Conservation (phyloP, 2,797 vertebrate species). For the Gouania willdenowi region DNA sequence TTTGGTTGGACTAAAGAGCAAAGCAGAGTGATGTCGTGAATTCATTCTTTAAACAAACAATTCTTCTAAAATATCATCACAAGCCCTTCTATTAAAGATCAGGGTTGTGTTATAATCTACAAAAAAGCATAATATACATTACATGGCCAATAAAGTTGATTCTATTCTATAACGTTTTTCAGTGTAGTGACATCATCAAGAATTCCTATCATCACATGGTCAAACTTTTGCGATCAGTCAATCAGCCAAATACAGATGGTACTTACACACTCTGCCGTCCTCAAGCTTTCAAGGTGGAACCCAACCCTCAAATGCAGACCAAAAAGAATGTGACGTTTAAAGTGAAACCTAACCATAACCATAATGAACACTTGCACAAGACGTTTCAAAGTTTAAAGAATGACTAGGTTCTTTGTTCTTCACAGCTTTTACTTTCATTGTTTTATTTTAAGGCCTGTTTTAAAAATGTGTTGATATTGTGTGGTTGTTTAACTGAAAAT, state of each 20-base stretch:
- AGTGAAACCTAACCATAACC: too few relatives aligned
- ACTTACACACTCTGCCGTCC: constrained; percentile 37
- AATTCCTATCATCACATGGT: too few relatives aligned
- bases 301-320: constrained; percentile 51
- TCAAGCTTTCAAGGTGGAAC: constrained; percentile 54
- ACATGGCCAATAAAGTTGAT: too few relatives aligned
- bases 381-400: constrained; percentile 35
- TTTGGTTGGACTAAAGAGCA: constrained; percentile 8
- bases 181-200: too few relatives aligned
- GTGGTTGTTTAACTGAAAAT: constrained; percentile 31
- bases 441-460: constrained; percentile 42
- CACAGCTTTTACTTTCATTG: constrained; percentile 46
- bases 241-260: too few relatives aligned
- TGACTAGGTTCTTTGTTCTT: constrained; percentile 31
- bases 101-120: too few relatives aligned
- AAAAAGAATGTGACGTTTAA: constrained; percentile 17
- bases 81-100: too few relatives aligned
- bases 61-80: not conserved
- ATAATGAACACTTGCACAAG: constrained; percentile 55
- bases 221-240: constrained; percentile 12
- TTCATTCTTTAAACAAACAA: not conserved
- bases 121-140: too few relatives aligned
- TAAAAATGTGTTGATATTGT: constrained; percentile 49
- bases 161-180: too few relatives aligned
- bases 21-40: constrained; percentile 29